These are phyloP conservation scores for Hippopotamus amphibius DNA, from an alignment of 2,113 vertebrate genomes.

Conservation along the genomic window DNA sequence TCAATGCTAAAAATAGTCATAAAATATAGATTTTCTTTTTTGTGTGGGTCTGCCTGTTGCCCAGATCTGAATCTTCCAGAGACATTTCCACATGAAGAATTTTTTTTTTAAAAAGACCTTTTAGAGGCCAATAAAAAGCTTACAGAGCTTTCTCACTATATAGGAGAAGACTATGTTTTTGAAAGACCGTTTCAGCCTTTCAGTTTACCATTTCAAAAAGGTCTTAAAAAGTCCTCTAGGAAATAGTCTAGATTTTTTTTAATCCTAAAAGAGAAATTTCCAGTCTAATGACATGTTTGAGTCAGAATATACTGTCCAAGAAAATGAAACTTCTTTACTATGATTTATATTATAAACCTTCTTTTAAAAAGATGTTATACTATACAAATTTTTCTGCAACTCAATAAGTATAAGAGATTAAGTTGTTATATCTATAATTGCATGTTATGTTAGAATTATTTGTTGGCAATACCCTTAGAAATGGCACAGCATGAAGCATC, in stretches of 20 bases:
- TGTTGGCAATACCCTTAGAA: background rate
- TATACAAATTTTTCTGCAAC: background rate
- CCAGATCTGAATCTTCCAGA: background rate
- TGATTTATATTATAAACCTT: background rate
- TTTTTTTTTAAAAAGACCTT: background rate
- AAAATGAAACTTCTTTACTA: constrained; percentile 46
- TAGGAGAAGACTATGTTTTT: background rate
- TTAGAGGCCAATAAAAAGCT: constrained; percentile 9
- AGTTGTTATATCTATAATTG: background rate
- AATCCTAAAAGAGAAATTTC: constrained; percentile 18
- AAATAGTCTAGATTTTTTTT: constrained; percentile 26
- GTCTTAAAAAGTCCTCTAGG: background rate
- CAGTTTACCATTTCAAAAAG: constrained; percentile 30
- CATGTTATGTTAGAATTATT: constrained; percentile 21
- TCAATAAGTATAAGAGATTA: background rate
- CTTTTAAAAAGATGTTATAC: background rate
- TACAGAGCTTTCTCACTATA: background rate
- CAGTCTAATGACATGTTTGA: constrained; percentile 47
- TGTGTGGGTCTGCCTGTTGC: background rate
- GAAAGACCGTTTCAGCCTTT: constrained; percentile 34
- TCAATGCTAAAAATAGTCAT: background rate
- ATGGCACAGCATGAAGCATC: background rate
- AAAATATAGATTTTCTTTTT: background rate
- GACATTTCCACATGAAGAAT: background rate
- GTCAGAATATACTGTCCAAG: constrained; percentile 37